Percentiles rank a stretch among this genome's conserved stretches.
phyloP scores from a whole-genome alignment of 2,113 vertebrate species.

The Falco punctatus region DNA sequence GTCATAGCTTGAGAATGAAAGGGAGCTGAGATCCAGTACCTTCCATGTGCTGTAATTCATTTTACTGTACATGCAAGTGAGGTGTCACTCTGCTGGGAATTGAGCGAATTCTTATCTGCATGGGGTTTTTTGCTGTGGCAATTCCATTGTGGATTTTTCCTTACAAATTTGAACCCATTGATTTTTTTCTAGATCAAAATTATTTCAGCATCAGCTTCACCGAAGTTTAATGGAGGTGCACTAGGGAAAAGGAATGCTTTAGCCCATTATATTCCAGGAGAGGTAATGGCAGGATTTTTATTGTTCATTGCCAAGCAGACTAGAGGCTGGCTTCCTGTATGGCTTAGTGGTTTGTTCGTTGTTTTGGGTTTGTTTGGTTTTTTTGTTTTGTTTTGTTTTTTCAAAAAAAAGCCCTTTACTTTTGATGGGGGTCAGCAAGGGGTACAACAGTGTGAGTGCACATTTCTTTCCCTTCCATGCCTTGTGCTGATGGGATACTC shows the following conservation, averaged over 20 bases:
- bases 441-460: not conserved
- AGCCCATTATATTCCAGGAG: not conserved
- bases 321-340: not conserved
- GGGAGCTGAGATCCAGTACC: not conserved
- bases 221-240: not conserved
- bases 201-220: not conserved
- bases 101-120: not conserved
- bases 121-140: not conserved
- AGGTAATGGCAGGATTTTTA: not conserved
- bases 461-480: not conserved
- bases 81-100: not conserved
- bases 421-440: not conserved
- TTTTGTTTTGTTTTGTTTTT: no score
- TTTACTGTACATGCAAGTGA: accelerated
- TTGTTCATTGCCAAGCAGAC: not conserved
- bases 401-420: not conserved
- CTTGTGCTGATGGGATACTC: accelerated
- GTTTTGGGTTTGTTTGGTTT: no score
- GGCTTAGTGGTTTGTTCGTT: no score
- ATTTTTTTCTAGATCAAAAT: not conserved
- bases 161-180: not conserved
- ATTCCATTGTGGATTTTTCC: not conserved
- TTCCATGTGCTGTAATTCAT: not conserved
- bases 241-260: not conserved
- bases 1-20: not conserved